Evolutionary conservation across 1,140 invertebrate genomes (phyloP).

Genomic region (Colletes gigas): DNA sequence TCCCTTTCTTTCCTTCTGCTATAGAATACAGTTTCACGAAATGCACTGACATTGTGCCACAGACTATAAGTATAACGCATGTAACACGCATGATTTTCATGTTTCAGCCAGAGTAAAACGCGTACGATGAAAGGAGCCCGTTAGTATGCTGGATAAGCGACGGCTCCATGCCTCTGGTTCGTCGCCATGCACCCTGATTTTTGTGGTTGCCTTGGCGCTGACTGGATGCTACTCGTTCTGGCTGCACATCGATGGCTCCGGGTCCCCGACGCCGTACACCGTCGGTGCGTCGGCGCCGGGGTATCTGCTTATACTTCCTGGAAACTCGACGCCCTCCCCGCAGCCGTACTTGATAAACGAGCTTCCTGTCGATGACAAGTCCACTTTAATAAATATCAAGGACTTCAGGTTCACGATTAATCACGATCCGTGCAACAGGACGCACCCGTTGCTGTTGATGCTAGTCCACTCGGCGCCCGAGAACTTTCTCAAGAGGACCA

Average conservation of each 20-base stretch:
- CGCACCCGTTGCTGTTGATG: conserved; percentile 82
- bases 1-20: no score
- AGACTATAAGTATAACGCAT: no score
- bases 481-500: conserved; percentile 83
- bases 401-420: conserved; percentile 83
- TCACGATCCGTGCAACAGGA: conserved; percentile 80
- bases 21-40: no score
- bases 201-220: conserved; percentile 65
- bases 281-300: conserved; percentile 52
- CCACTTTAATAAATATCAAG: conserved; percentile 82
- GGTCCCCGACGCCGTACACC: conserved; percentile 43
- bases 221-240: conserved; percentile 70
- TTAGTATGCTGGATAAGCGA: conserved; percentile 75
- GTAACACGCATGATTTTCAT: neutral
- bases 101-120: conserved; percentile 50
- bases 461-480: conserved; percentile 86
- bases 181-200: conserved; percentile 69
- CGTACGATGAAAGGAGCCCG: conserved; percentile 69
- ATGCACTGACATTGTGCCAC: no score
- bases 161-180: conserved; percentile 71
- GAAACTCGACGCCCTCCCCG: conserved; percentile 57
- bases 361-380: conserved; percentile 75
- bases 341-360: conserved; percentile 61
- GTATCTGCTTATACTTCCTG: conserved; percentile 65
- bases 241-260: conserved; percentile 63